phyloP scores from a whole-genome alignment of 2,797 vertebrate species.

The Thamnophis elegans region DNA sequence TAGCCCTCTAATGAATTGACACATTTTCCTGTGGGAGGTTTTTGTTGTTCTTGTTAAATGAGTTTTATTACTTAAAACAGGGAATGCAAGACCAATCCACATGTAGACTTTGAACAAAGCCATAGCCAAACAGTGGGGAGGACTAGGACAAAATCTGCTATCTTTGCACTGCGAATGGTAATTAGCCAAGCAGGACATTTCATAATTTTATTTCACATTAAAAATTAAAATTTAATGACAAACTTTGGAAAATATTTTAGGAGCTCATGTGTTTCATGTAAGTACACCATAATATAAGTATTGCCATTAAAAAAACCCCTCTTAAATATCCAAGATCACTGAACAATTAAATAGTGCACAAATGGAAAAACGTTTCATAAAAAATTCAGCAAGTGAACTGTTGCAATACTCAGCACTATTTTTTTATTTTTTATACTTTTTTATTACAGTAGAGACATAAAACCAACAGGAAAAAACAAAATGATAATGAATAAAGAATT shows the following conservation, averaged over 20 bases:
- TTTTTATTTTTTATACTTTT: neutral
- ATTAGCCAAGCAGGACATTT: neutral
- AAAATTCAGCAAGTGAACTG: neutral
- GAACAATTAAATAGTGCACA: neutral
- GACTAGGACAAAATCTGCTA: neutral
- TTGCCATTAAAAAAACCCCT: neutral
- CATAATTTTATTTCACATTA: neutral
- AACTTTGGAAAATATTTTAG: neutral
- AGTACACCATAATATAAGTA: neutral
- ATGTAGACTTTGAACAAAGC: neutral
- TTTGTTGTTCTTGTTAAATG: neutral
- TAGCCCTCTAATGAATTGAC: slow-evolving; percentile 20
- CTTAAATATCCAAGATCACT: neutral
- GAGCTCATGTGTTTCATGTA: neutral
- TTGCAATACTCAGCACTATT: neutral
- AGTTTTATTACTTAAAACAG: neutral
- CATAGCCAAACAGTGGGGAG: neutral
- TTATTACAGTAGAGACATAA: neutral
- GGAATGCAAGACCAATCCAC: neutral
- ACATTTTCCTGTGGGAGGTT: neutral
- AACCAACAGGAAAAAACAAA: neutral
- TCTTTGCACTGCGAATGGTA: neutral
- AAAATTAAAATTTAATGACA: neutral
- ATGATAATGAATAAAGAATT: neutral
- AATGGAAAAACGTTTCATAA: neutral